phyloP scores from a whole-genome alignment of 2,113 vertebrate genomes.

The Athene noctua region DNA sequence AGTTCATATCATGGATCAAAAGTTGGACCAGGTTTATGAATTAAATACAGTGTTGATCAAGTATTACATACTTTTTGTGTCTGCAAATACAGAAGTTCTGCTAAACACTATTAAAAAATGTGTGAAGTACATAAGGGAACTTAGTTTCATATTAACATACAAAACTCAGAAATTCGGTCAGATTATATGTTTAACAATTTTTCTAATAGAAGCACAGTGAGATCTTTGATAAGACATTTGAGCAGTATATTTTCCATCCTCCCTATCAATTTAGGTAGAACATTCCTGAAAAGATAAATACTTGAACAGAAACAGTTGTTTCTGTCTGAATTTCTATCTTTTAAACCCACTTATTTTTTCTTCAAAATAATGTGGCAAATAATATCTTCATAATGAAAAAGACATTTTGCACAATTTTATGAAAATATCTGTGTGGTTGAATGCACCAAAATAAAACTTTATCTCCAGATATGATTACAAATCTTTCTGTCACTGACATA shows the following conservation, averaged over 20 bases:
- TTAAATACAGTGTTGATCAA: neutral
- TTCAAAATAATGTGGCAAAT: neutral
- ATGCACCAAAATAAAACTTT: neutral
- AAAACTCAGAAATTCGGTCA: neutral
- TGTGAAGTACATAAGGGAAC: neutral
- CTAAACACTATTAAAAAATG: neutral
- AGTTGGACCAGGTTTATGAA: neutral
- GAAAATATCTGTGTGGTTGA: neutral
- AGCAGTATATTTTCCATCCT: neutral
- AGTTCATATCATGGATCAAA: neutral
- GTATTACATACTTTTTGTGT: neutral
- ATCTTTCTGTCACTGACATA: neutral
- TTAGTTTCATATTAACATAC: neutral
- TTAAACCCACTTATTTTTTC: neutral
- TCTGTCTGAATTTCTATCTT: neutral
- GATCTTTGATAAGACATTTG: neutral
- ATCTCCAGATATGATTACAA: neutral
- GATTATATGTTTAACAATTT: neutral
- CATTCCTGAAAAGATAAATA: neutral
- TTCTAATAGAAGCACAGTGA: neutral
- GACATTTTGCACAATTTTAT: neutral
- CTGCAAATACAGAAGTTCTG: neutral
- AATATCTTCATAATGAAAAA: neutral
- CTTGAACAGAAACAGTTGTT: neutral
- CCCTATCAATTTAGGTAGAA: neutral